These are phyloP conservation scores for Bombus huntii DNA, from an alignment of 1,140 invertebrate species.

Conservation along the genomic window DNA sequence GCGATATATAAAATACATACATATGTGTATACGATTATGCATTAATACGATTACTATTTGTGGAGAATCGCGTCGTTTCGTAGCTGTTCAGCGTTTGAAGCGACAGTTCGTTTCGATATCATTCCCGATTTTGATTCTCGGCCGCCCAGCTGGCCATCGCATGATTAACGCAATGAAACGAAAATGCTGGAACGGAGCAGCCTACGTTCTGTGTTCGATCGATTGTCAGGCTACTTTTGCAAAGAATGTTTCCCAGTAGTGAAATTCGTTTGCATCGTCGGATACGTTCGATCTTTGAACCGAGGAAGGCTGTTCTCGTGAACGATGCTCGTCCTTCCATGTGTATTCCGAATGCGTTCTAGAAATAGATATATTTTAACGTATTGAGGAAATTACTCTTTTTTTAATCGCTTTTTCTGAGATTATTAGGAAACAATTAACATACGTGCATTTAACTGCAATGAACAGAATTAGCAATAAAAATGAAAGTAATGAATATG, in stretches of 20 bases:
- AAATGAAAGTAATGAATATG: not conserved
- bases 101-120: not conserved
- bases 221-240: not conserved
- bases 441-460: too few relatives aligned
- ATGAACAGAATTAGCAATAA: too few relatives aligned
- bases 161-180: too few relatives aligned
- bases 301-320: not conserved
- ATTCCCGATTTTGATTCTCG: not conserved
- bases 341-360: not conserved
- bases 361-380: not conserved
- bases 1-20: too few relatives aligned
- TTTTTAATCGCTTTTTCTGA: too few relatives aligned
- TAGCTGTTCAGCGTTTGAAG: not conserved
- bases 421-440: not conserved
- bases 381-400: too few relatives aligned
- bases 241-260: not conserved
- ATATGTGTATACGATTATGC: not conserved
- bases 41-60: not conserved
- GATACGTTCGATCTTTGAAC: conserved; percentile 1
- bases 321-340: not conserved
- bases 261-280: not conserved
- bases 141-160: too few relatives aligned
- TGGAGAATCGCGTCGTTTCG: not conserved
- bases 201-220: too few relatives aligned
- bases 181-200: too few relatives aligned